Base-by-base conservation (phyloP, 1,140 invertebrate species). In the Drosophila asahinai region DNA sequence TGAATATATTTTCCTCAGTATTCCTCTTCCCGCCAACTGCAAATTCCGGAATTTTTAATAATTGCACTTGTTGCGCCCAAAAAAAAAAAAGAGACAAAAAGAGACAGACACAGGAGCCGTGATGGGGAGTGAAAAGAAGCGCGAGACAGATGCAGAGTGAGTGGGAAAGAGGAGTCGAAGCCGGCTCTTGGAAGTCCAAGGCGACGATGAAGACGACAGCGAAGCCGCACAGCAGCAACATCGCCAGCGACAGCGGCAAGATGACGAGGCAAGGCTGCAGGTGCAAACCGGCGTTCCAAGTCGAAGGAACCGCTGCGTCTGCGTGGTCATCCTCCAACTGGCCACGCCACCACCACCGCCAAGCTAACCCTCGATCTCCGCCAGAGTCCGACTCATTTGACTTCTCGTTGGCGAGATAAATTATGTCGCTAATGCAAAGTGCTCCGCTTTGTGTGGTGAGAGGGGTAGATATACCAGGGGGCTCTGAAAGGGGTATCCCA, bases 391-490 rank as follows among this genome's bases (percentile, higher is more conserved):
- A 38, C 62, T 77, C 73, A 71, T 68, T 71, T 83, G 81, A 81
- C 74, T 86, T 81, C 83, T 92, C 86, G 87, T 92, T 92, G 83
- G 91, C 91, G 86, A 91, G 87, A 92, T 92, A 92, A 92, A 91
- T 92, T 92, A 92, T 92, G 86, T 91, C 84, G 90, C 86, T 91
- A 89, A 87, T 89, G 84, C 84, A 89, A 89, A 87, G 84, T 87
- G 84, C 84, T 86, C 84, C 83, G 84, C 83, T 86, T 86, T 86
- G 86, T 86, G 80, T 74, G 86, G 72, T 52, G 63, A 77, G 77
- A 68, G 77, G 42, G 58, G 75, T 1, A 40, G 33, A 47, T 47
- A 25, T 47, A 47, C 51, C 49, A 43, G 48, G 40, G 40, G 64
- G 58, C n/a, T 9, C 36, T 15, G 33, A 4, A 19, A 19, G 43